Conservation (phyloP, 2,797 vertebrate species). For the Monodelphis domestica region DNA sequence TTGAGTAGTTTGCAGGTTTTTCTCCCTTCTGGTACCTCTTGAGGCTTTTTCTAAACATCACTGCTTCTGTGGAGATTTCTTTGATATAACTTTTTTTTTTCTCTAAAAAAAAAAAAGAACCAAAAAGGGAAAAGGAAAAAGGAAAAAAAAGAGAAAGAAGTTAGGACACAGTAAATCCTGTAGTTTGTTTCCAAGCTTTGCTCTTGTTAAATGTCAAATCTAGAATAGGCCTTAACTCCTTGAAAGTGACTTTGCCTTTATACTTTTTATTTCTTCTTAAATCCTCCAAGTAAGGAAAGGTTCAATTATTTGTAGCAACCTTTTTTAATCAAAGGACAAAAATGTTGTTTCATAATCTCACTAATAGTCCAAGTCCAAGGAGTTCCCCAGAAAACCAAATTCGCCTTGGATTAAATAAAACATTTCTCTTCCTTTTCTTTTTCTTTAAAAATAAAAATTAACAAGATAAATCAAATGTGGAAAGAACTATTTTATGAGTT, state of each 20-base stretch:
- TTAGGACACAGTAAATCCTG: background rate
- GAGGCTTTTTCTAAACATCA: constrained; percentile 56
- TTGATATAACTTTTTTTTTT: background rate
- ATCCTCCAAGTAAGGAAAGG: background rate
- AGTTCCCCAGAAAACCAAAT: background rate
- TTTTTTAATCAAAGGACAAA: background rate
- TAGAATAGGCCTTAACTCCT: background rate
- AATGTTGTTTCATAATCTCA: background rate
- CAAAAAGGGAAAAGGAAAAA: background rate
- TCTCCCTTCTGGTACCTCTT: constrained; percentile 48
- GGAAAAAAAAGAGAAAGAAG: background rate
- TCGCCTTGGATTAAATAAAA: background rate
- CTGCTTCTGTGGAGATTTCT: constrained; percentile 47
- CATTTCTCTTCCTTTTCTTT: background rate
- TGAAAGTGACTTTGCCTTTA: fast-evolving
- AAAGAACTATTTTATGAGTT: background rate
- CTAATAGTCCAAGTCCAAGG: background rate
- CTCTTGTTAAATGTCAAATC: background rate
- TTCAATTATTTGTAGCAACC: background rate
- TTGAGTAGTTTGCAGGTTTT: constrained; percentile 58
- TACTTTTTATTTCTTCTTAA: background rate
- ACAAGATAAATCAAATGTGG: background rate
- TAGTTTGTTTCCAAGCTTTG: background rate
- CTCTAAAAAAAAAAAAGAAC: background rate
- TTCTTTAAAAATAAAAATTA: background rate